Conservation (phyloP, 2,797 vertebrate species). For the Masticophis lateralis region DNA sequence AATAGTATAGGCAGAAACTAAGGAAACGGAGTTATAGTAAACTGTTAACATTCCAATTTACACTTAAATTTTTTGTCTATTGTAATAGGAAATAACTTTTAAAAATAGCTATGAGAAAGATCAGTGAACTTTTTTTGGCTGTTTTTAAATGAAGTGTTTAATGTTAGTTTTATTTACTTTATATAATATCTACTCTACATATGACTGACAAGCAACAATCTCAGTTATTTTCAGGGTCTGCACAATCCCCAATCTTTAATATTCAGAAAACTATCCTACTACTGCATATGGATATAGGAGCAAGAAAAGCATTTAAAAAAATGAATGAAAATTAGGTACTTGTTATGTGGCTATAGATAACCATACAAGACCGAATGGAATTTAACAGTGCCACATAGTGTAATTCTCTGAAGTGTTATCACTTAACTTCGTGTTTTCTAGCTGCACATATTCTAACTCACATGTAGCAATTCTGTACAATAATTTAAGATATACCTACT, state of each 20-base stretch:
- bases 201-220: not conserved
- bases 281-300: not conserved
- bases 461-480: not conserved
- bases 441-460: not conserved
- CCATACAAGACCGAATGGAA: not conserved
- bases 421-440: not conserved
- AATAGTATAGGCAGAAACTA: not conserved
- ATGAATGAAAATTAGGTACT: not conserved
- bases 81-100: not conserved
- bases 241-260: not conserved
- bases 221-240: not conserved
- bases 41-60: not conserved
- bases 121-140: not conserved
- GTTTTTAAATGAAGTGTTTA: not conserved
- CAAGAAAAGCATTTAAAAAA: not conserved
- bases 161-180: not conserved
- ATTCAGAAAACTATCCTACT: not conserved
- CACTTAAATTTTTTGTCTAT: not conserved
- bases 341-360: not conserved
- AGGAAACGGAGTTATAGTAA: not conserved
- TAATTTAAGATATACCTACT: slow-evolving; percentile 71
- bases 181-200: not conserved
- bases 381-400: not conserved
- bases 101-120: not conserved
- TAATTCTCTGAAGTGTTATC: not conserved